Evolutionary conservation across 2,888 invertebrate species (phyloP).

Genomic region (Scaptomyza parva): DNA sequence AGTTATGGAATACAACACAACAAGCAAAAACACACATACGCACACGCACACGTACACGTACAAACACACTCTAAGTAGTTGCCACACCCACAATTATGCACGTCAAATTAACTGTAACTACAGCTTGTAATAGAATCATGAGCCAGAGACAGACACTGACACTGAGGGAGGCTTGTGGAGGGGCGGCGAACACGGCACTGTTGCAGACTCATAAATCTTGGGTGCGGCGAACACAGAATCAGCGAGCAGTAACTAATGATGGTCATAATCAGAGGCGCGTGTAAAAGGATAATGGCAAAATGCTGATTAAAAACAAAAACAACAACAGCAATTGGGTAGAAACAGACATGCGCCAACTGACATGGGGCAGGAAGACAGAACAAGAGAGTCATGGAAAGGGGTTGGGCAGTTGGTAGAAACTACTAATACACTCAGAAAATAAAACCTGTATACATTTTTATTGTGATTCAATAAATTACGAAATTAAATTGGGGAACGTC

Average conservation of each 20-base stretch:
- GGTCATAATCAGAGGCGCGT: slow-evolving; percentile 77
- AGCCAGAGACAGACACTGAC: background rate
- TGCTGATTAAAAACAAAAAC: slow-evolving; percentile 62
- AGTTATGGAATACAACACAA: slow-evolving; percentile 9
- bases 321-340: slow-evolving; percentile 3
- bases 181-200: slow-evolving; percentile 23
- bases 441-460: background rate
- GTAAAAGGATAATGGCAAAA: slow-evolving; percentile 72
- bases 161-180: background rate
- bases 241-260: slow-evolving; percentile 74
- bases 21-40: slow-evolving; percentile 1
- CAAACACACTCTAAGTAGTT: slow-evolving; percentile 17
- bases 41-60: no score
- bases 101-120: slow-evolving; percentile 77
- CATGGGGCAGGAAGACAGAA: background rate
- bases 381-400: background rate
- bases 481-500: no score
- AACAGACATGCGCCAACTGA: background rate
- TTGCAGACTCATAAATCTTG: slow-evolving; percentile 65
- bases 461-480: background rate
- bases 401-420: background rate
- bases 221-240: slow-evolving; percentile 45
- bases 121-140: slow-evolving; percentile 52
- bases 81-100: slow-evolving; percentile 69
- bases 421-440: background rate